Evolutionary conservation across 2,797 vertebrate species (phyloP).

Genomic region (Benthosema pterotum): DNA sequence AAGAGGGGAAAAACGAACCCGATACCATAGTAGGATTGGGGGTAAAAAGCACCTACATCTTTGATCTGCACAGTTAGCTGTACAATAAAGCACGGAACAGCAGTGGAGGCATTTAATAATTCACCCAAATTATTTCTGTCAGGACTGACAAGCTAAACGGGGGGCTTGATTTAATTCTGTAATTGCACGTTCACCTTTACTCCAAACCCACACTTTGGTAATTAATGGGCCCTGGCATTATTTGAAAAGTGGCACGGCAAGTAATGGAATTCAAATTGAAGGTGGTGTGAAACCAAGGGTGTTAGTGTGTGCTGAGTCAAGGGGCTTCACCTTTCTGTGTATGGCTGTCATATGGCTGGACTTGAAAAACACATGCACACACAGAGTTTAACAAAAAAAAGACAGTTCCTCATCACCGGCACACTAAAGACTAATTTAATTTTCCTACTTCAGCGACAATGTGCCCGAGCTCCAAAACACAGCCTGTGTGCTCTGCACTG

Average conservation of each 20-base stretch:
- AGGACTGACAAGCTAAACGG: slow-evolving; percentile 81
- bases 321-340: slow-evolving; percentile 44
- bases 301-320: slow-evolving; percentile 31
- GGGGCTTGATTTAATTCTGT: slow-evolving; percentile 81
- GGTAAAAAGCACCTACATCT: slow-evolving; percentile 27
- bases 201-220: slow-evolving; percentile 76
- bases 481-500: too few species aligned
- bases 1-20: slow-evolving; percentile 5
- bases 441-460: too few species aligned
- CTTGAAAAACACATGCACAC: background rate
- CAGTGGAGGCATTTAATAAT: slow-evolving; percentile 76
- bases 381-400: background rate
- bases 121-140: slow-evolving; percentile 84
- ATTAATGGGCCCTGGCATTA: slow-evolving; percentile 78
- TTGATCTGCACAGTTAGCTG: slow-evolving; percentile 31
- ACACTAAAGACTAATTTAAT: background rate
- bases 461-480: too few species aligned
- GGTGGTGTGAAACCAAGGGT: slow-evolving; percentile 71
- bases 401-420: slow-evolving; percentile 24
- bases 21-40: slow-evolving; percentile 22
- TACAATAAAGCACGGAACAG: slow-evolving; percentile 52
- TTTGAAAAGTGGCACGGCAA: slow-evolving; percentile 72
- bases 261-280: slow-evolving; percentile 80
- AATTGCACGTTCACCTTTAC: slow-evolving; percentile 81
- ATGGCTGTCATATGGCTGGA: slow-evolving; percentile 20